Base-by-base conservation (phyloP, 2,797 vertebrate species). In the Myotis daubentonii region DNA sequence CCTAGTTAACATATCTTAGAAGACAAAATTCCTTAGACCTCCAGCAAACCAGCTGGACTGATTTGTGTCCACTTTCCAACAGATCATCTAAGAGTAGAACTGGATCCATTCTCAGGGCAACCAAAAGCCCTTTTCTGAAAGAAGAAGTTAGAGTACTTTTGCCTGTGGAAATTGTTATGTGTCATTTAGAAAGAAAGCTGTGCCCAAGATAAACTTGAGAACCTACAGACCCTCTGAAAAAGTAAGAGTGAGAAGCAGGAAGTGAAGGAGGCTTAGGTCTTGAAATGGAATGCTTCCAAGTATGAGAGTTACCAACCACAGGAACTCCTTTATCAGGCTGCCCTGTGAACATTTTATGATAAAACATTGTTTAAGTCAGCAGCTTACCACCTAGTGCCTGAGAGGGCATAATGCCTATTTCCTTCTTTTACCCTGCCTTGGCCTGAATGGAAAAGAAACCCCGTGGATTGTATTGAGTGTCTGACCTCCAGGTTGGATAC, bases 171-270 rank as follows among this genome's bases (percentile, higher is more conserved):
- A 86, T 75, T 41, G 68, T n/a, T 81, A 7, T 57, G 78, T 79
- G 81, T 94, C 88, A 82, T 95, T 93, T 93, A 87, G 95, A 93
- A 95, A 92, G 85, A 80, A 51, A 79, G 60, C 66, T 76, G 30
- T 57, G 53, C 60, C 60, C 13, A 44, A 89, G 65, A 71, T 66
- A 70, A 84, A 79, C 78, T 85, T 57, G 92, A 94, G 90, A 86
- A 65, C 49, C 22, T 51, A 20, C 62, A 66, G 75, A 28, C 49
- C 82, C 11, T 87, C 49, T 79, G 65, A 79, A 62, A 89, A 91
- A 92, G 86, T 89, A 44, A 93, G 81, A 91, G 65, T 87, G 94
- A 94, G 93, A 96, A 86, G 91, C 82, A 85, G 93, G 79, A 95
- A 92, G 82, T 51, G 74, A 70, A 81, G 89, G 60, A 80, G 25